A percentile compares a stretch with the other conserved stretches of the same genome.
phyloP scores from a whole-genome alignment of 2,888 invertebrate genomes.

The Pyrrhia umbra region DNA sequence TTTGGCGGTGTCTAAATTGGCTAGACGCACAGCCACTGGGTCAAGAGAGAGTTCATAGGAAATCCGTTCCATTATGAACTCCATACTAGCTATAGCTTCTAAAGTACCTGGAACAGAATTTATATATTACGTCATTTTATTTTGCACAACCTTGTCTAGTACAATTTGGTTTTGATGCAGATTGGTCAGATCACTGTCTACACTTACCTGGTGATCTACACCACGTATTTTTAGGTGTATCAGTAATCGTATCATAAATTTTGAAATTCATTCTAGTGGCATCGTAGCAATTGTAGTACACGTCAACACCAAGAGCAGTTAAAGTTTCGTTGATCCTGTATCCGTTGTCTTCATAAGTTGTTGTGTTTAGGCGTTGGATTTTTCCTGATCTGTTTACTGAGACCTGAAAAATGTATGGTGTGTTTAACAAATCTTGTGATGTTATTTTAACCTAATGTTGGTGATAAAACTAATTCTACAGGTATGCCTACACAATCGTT shows the following conservation, averaged over 20 bases:
- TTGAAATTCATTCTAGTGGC: slow-evolving; percentile 66
- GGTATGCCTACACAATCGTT: too few species aligned
- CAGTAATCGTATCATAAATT: slow-evolving; percentile 68
- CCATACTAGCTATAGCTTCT: slow-evolving; percentile 89
- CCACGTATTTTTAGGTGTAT: slow-evolving; percentile 73
- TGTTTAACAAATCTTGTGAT: too few species aligned
- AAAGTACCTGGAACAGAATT: slow-evolving; percentile 79
- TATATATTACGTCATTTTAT: too few species aligned
- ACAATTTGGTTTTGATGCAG: too few species aligned
- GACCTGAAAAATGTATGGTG: slow-evolving; percentile 54
- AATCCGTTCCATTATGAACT: slow-evolving; percentile 91
- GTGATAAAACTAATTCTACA: too few species aligned
- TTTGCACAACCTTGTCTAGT: too few species aligned
- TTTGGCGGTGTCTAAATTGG: slow-evolving; percentile 80
- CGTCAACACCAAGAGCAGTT: slow-evolving; percentile 31
- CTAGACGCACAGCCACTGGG: slow-evolving; percentile 87
- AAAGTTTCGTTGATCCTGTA: slow-evolving; percentile 70
- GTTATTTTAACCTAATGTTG: too few species aligned
- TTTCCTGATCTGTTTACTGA: slow-evolving; percentile 80
- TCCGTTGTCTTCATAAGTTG: slow-evolving; percentile 86
- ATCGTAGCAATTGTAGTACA: slow-evolving; percentile 69
- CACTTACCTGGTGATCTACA: slow-evolving; percentile 73
- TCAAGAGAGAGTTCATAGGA: slow-evolving; percentile 87
- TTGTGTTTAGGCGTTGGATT: slow-evolving; percentile 85
- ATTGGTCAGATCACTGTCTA: neutral